Base-by-base conservation (phyloP, 2,888 invertebrate genomes). In the Caenorhabditis becei region DNA sequence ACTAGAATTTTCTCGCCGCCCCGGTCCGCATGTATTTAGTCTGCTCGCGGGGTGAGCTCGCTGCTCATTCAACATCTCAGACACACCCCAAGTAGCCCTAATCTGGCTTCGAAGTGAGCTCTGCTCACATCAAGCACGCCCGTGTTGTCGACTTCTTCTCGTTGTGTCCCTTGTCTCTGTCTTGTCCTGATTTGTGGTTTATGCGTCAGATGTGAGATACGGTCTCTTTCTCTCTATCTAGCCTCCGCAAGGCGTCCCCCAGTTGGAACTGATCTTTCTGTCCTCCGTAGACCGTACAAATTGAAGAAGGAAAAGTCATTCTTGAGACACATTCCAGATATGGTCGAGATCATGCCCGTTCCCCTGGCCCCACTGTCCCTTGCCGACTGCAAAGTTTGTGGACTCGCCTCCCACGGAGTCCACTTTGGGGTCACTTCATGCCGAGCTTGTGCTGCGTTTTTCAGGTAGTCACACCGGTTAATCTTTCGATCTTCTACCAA, bases 361-460 rank as follows among this genome's bases (percentile, higher is more conserved):
- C 24, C 61, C 18, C 24, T n/a, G 18, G 18, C 61, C 2, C 61
- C 62, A 14, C 3, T 41, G 11, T 58, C 58, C 14, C 11, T 28
- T 4, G 32, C 32, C 32, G 32, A 18, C 49, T 83, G 83, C 53
- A 75, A 72, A 47, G 28, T 83, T 0, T 83, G 83, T 47, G 81
- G 65, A 53, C 71, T 71, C n/a, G 37, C 62, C 11, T 81, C 75
- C 24, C 83, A 83, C 54, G 83, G 83, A 44, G 67, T 83, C 44
- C 83, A 83, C 58, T 83, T 83, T 32, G 83, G 83, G 44, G 81
- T 83, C 16, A 61, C 71, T 16, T 62, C 81, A 10, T 83, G 83
- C 51, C 51, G 83, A 37, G 83, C 83, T 2, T 83, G 83, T 47
- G 83, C 83, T 8, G 83, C 83, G 1, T 83, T 83, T 59, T 83